Evolutionary conservation across 37 sponge, comb jelly and placozoan species (phyloP), one percentile per base, ranked within the genome.

Genomic region (Chondrilla cf. caribensis): DNA sequence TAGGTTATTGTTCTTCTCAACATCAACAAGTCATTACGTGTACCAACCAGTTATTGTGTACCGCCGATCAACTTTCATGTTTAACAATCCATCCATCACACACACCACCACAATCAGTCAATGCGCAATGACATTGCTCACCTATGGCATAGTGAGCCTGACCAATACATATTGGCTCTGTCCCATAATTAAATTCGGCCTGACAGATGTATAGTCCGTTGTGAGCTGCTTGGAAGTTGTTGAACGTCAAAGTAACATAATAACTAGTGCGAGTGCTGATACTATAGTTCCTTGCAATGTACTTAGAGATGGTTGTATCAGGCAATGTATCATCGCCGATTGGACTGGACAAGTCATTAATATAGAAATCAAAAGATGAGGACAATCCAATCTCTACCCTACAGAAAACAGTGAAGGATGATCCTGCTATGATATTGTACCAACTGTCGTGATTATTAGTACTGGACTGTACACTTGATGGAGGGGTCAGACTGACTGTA

Each of bases 151-250:
- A 73, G 41, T 22, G 44, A 24, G 18, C 9, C 76, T 38, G 41
- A n/a, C 40, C 44, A 73, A n/a, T 73, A 37, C n/a, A n/a, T n/a
- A n/a, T 6, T 73, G 24, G 2, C 25, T 73, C 76, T 41, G n/a
- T 40, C 36, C 38, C 41, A 40, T 73, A 41, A 73, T 2, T 73
- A 0, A 43, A 41, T 2, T 8, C 40, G 44, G 44, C 76, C 3
- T 15, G 3, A 25, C 76, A 73, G 43, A 41, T 21, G 44, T 73
- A 73, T 37, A 17, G 24, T 36, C 76, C 76, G 7, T 73, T 38
- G 41, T 73, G 76, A 39, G 15, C 76, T 73, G 41, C 40, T 18
- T 39, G 41, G 76, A 73, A 73, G 44, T 42, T 73, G 43, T 8
- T 22, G 76, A 73, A 73, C n/a, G 39, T 9, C 76, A 73, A 42